phyloP scores from a whole-genome alignment of 2,113 vertebrate genomes.

The Nettapus auritus region DNA sequence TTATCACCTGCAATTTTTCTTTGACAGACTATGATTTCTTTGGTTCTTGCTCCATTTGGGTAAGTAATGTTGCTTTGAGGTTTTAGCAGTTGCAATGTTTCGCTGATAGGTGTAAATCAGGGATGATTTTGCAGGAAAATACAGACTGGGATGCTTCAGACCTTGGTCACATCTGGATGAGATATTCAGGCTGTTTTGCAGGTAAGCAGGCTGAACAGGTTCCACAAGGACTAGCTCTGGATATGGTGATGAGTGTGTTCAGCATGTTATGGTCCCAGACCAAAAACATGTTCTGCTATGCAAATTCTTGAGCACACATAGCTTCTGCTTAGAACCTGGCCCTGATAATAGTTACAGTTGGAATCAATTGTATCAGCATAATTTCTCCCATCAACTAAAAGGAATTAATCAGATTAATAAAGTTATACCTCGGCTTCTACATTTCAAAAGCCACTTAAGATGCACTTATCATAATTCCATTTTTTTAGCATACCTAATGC shows the following conservation, averaged over 20 bases:
- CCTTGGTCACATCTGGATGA: neutral
- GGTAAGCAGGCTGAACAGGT: neutral
- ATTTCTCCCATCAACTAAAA: neutral
- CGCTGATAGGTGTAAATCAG: neutral
- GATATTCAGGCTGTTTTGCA: neutral
- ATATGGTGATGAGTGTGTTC: neutral
- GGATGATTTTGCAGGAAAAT: neutral
- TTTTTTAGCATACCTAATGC: neutral
- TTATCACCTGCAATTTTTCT: conserved; percentile 24
- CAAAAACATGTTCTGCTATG: neutral
- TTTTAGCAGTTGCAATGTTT: neutral
- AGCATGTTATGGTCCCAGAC: neutral
- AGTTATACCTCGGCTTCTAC: neutral
- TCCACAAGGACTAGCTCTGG: neutral
- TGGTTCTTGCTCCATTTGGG: neutral
- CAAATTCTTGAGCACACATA: neutral
- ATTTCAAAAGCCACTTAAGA: neutral
- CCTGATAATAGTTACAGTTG: rapidly evolving
- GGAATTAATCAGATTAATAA: neutral
- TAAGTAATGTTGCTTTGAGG: neutral
- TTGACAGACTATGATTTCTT: neutral
- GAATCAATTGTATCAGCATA: neutral
- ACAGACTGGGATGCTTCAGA: neutral
- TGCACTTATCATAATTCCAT: neutral
- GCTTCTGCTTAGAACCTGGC: neutral